Base-by-base conservation (phyloP, 2,113 vertebrate genomes). In the Crocuta crocuta region DNA sequence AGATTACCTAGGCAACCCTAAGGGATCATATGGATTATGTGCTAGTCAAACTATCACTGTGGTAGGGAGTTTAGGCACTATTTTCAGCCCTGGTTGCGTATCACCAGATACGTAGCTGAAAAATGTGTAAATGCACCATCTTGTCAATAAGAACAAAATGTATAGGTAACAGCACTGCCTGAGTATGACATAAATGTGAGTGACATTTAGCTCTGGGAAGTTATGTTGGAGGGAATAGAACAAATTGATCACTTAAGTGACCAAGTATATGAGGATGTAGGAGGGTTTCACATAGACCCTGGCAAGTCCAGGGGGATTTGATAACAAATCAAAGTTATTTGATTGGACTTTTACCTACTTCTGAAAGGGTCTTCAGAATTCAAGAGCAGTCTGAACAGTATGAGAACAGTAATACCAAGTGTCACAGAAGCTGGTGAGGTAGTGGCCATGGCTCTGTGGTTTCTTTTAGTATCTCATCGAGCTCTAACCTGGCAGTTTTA, bases 131-230 rank as follows among this genome's bases (percentile, higher is more conserved):
- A 68, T 66, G 43, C 31, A 90, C 24, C 55, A 16, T n/a, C 26
- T 45, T 79, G 26, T 95, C 53, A 80, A 61, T 58, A 96, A 94
- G 53, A 91, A 93, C 50, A 81, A 93, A 93, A 79, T 68, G 12
- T 43, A 33, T 33, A 81, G 48, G 19, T 23, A 79, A 83, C n/a
- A 17, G 35, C 43, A 76, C 28, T 35, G 43, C 71, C 10, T 61
- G 58, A 61, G 21, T 61, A 4, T 61, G 58, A 61, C 58, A 23
- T 23, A 61, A 61, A 61, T 61, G 58, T 61, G 39, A 85, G 19
- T 76, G 63, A 89, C 68, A 66, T 84, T 89, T 91, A 58, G 17
- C 28, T 94, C 71, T 83, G 26, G 63, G n/a, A 81, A 76, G 50
- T 24, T 21, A 19, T 31, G 45, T 33, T 68, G 61, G n/a, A 91